Conservation (phyloP, 2,113 vertebrate genomes). For the Oxyura jamaicensis region DNA sequence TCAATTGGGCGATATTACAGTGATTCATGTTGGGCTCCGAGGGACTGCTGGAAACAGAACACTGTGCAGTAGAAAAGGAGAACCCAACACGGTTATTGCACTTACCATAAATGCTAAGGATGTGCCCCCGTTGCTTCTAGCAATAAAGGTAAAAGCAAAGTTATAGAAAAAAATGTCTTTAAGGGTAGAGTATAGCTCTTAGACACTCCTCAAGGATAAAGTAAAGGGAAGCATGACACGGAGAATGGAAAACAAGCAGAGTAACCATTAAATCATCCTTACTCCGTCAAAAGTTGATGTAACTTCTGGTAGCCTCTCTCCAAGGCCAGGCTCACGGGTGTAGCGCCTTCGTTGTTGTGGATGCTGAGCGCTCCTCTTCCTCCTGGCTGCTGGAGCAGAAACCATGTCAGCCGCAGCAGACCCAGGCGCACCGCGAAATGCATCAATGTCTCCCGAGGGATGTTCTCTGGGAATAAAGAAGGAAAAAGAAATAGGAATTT, state of each 20-base stretch:
- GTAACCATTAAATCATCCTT: constrained; percentile 54
- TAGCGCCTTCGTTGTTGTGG: constrained; percentile 88
- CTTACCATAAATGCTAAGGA: neutral
- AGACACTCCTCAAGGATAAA: neutral
- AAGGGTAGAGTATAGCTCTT: neutral
- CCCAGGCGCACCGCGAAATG: constrained; percentile 93
- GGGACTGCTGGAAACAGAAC: neutral
- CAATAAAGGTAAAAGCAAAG: neutral
- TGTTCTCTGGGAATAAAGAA: constrained; percentile 73
- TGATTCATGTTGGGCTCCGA: neutral
- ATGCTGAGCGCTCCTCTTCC: constrained; percentile 85
- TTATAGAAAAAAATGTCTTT: neutral
- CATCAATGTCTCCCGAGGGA: constrained; percentile 91
- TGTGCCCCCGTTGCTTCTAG: neutral
- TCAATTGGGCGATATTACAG: neutral
- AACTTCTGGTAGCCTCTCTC: constrained; percentile 84
- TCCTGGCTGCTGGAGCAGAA: constrained; percentile 89
- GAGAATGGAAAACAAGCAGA: neutral
- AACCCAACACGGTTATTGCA: neutral
- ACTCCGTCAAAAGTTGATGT: constrained; percentile 85
- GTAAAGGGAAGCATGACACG: neutral
- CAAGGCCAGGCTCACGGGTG: constrained; percentile 83
- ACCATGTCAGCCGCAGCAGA: constrained; percentile 82
- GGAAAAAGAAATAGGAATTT: neutral
- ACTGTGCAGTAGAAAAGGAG: neutral